Percentiles rank a stretch among this genome's conserved stretches.
Conservation (phyloP, 1,140 invertebrate genomes). For the Uloborus diversus region DNA sequence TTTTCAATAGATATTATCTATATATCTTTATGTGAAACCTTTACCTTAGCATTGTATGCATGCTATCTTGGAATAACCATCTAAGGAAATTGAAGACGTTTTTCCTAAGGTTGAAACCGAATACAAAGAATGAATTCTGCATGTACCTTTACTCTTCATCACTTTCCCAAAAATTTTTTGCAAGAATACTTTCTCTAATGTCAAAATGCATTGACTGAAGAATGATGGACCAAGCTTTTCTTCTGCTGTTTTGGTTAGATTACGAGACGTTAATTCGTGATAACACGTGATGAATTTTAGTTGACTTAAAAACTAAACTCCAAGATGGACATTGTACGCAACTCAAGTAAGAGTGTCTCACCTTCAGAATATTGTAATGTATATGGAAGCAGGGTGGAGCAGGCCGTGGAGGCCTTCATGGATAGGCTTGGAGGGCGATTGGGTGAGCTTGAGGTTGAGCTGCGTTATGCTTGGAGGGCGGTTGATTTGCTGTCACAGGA, state of each 20-base stretch:
- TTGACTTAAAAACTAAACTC: neutral
- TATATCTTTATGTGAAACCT: too few relatives aligned
- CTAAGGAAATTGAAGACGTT: too few relatives aligned
- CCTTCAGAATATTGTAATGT: slow-evolving; percentile 28
- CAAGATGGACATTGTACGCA: slow-evolving; percentile 46
- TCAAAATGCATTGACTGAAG: neutral
- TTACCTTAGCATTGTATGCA: too few relatives aligned
- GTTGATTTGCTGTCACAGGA: slow-evolving; percentile 89
- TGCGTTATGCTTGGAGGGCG: slow-evolving; percentile 90
- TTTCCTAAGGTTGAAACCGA: too few relatives aligned
- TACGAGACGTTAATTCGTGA: neutral
- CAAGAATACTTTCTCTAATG: neutral
- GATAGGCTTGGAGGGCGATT: slow-evolving; percentile 84
- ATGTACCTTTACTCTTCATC: neutral
- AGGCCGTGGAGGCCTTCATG: slow-evolving; percentile 72
- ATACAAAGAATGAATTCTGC: neutral
- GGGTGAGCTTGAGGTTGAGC: slow-evolving; percentile 83
- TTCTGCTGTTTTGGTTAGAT: neutral
- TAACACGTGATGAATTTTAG: neutral
- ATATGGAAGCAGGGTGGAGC: slow-evolving; percentile 49
- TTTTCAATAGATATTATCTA: too few relatives aligned
- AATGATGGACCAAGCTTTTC: neutral
- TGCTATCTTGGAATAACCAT: too few relatives aligned
- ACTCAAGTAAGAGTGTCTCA: slow-evolving; percentile 14
- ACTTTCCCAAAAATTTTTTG: neutral